Evolutionary conservation across 1,140 invertebrate genomes (phyloP).

Genomic region (Melitaea cinxia): DNA sequence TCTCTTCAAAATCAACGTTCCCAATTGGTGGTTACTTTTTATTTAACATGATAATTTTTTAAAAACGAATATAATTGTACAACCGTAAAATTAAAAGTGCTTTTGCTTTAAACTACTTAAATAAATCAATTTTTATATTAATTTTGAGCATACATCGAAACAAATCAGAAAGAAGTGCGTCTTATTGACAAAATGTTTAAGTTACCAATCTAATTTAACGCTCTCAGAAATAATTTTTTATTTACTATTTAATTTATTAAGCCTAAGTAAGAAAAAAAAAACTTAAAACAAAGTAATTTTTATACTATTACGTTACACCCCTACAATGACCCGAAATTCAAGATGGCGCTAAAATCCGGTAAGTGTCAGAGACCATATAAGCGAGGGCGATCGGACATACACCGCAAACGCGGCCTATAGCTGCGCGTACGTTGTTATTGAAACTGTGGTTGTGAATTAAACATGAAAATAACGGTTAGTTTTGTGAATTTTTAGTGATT

Average conservation of each 20-base stretch:
- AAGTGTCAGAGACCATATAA: slow-evolving; percentile 27
- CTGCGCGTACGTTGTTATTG: not conserved
- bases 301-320: not conserved
- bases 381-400: slow-evolving; percentile 2
- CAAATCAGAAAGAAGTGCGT: not conserved
- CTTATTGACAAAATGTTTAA: too few species aligned
- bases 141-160: too few species aligned
- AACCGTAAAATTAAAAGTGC: too few species aligned
- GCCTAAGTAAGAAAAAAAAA: not conserved
- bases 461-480: slow-evolving; percentile 43
- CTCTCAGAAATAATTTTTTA: too few species aligned
- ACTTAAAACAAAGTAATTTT: not conserved
- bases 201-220: too few species aligned
- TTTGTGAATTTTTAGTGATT: slow-evolving; percentile 14
- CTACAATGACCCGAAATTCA: not conserved
- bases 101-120: too few species aligned
- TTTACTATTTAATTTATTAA: too few species aligned
- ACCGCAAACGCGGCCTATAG: slow-evolving; percentile 30
- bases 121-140: too few species aligned
- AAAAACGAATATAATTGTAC: too few species aligned
- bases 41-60: too few species aligned
- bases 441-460: slow-evolving; percentile 14
- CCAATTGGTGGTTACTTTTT: too few species aligned
- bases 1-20: too few species aligned
- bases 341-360: slow-evolving; percentile 8